Base-by-base conservation (phyloP, 2,113 vertebrate genomes). In the Hassar affinis region DNA sequence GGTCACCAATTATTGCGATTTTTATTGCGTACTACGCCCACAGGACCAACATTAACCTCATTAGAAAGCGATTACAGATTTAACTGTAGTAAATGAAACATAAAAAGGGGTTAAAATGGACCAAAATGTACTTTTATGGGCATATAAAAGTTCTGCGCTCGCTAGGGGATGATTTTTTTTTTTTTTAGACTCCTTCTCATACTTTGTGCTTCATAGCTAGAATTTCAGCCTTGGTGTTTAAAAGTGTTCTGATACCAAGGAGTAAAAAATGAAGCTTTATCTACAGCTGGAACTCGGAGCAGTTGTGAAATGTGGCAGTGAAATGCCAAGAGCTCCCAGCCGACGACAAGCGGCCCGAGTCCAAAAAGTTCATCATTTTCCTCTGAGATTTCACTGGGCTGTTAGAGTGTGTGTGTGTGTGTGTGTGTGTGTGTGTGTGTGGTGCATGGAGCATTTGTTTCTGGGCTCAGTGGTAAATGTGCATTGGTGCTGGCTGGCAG, bases 221-320 rank as follows among this genome's bases (percentile, higher is more conserved):
- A 49, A 68, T 68, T 56, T 76, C 51, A 76, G 74, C 30, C 74
- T 33, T 54, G 74, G 74, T 76, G 74, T 76, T 18, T 76, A 54
- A 76, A 76, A 22, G 27, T 30, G 61, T 49, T 68, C 22, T 52
- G 78, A 79, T 80, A 52, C n/a, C 8, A 30, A 51, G 61, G 61
- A 68, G 78, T 79, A 35, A 80, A 76, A 80, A 52, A 49, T 68
- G 45, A 45, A 80, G 61, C 45, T 80, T 80, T 66, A 80, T 80
- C 78, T 68, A 33, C 61, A 52, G 61, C 61, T 80, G 78, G 78
- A 80, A 68, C 78, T 49, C 47, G 9, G 45, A 49, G 61, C 45
- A 52, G 59, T 80, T 52, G 78, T 80, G 78, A 80, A 80, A 80
- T 80, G 78, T 80, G 78, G 61, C 78, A 52, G 20, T 68, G 78